These are phyloP conservation scores for Margarornis squamiger DNA, from an alignment of 2,797 vertebrate genomes.

Conservation along the genomic window DNA sequence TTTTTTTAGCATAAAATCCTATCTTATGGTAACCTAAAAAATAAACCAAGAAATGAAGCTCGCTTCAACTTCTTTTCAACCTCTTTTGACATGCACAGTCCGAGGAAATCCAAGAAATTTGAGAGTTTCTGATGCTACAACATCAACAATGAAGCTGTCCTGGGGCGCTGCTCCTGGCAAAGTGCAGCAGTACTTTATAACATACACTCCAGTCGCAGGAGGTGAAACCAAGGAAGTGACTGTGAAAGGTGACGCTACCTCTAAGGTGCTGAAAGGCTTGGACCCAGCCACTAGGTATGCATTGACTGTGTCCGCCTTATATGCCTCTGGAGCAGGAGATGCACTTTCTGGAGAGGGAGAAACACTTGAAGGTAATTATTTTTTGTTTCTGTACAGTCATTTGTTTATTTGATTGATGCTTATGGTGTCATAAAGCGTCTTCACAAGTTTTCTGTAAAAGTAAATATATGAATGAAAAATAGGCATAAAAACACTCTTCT, in stretches of 20 bases:
- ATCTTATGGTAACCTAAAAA: background rate
- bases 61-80: constrained; percentile 7
- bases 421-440: background rate
- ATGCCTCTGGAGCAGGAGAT: constrained; percentile 88
- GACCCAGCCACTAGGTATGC: constrained; percentile 87
- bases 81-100: constrained; percentile 75
- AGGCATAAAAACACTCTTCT: background rate
- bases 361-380: constrained; percentile 92
- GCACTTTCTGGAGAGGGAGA: constrained; percentile 90
- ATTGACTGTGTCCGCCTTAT: constrained; percentile 89
- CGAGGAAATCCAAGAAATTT: constrained; percentile 85
- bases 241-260: constrained; percentile 84
- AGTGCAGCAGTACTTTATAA: constrained; percentile 85
- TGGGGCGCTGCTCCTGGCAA: constrained; percentile 87
- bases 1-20: background rate
- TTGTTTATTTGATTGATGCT: background rate
- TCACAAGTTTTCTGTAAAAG: background rate
- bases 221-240: constrained; percentile 89
- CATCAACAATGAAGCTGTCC: constrained; percentile 84
- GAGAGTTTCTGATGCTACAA: constrained; percentile 86
- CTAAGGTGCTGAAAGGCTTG: constrained; percentile 83
- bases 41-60: background rate
- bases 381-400: background rate
- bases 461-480: background rate
- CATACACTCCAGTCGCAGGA: constrained; percentile 79